Evolutionary conservation across 2,113 vertebrate genomes (phyloP).

Genomic region (Mus pahari): DNA sequence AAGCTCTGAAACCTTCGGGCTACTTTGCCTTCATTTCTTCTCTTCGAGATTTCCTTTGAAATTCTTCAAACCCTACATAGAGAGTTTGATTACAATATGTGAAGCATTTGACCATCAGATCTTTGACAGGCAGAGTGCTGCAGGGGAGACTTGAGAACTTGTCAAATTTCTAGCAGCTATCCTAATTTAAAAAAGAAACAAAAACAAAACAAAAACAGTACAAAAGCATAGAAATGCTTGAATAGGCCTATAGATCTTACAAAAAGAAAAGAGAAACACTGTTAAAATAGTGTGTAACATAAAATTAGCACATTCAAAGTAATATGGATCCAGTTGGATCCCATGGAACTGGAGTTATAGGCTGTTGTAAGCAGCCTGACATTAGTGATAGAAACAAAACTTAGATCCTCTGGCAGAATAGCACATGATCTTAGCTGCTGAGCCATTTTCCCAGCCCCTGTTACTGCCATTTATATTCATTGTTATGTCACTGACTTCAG

Average conservation of each 20-base stretch:
- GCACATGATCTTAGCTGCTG: background rate
- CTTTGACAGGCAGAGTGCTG: slow-evolving; percentile 84
- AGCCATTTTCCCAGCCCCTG: background rate
- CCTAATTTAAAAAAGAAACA: slow-evolving; percentile 70
- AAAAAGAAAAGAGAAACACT: slow-evolving; percentile 61
- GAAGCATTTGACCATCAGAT: slow-evolving; percentile 86
- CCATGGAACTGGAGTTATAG: background rate
- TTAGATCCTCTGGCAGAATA: background rate
- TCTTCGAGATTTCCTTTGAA: slow-evolving; percentile 87
- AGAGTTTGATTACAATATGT: slow-evolving; percentile 86
- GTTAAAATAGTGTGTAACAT: background rate
- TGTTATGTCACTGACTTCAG: background rate
- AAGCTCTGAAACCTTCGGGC: slow-evolving; percentile 84
- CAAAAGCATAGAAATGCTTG: slow-evolving; percentile 65
- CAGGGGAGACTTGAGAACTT: slow-evolving; percentile 87
- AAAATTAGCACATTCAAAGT: background rate
- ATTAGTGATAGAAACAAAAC: background rate
- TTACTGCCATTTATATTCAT: background rate
- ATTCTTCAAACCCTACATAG: slow-evolving; percentile 86
- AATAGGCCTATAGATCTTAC: slow-evolving; percentile 42
- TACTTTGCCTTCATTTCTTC: slow-evolving; percentile 86
- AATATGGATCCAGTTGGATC: background rate
- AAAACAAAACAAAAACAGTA: slow-evolving; percentile 73
- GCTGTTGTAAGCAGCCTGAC: background rate
- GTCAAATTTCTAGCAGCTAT: slow-evolving; percentile 86